Evolutionary conservation across 2,113 vertebrate genomes (phyloP), one percentile per base, ranked within the genome.

Genomic region (Ciconia stormi): DNA sequence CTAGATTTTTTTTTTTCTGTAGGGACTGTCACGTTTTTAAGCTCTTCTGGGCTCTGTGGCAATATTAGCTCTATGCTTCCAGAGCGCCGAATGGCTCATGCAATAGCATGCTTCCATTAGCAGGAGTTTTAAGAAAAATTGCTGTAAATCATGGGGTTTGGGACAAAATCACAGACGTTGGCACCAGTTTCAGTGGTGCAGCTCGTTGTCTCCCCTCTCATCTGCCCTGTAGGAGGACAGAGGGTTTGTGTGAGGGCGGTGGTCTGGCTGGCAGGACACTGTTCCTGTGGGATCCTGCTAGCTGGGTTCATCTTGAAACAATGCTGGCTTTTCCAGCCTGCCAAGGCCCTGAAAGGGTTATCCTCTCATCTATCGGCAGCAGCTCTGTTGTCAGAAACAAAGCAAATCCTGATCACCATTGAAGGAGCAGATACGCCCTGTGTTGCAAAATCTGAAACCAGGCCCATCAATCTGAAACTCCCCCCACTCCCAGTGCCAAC

Each of bases 361-460:
- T 79, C 8, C 0, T 88, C 82, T 95, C 58, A 23, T 89, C 62
- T 53, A 11, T 59, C 2, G 2, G 59, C 61, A 79, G 78, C 0
- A 0, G 34, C 63, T 88, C 50, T 92, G 26, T 47, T 95, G 77
- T 92, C 71, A 82, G 58, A 95, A 94, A 92, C 88, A 95, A 91
- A 96, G 89, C 46, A 74, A 92, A 86, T 88, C 59, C 50, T n/a
- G 66, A 77, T 93, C 81, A 17, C 49, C 36, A 27, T 8, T 93
- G 91, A 94, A 85, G 66, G 32, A 80, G 49, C 66, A 73, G 91
- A 91, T 94, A 87, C 34, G 50, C 93, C 91, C 87, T 55, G 49
- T 77, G 86, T 95, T 97, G 95, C 87, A 93, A 62, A 91, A 90
- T 87, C n/a, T 91, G 89, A 95, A 95, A 90, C 87, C 58, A 38